A percentile compares a stretch with the other conserved stretches of the same genome.
These are phyloP conservation scores for Muricea muricata DNA, from an alignment of 92 coral and sea anemone species.

Conservation along the genomic window DNA sequence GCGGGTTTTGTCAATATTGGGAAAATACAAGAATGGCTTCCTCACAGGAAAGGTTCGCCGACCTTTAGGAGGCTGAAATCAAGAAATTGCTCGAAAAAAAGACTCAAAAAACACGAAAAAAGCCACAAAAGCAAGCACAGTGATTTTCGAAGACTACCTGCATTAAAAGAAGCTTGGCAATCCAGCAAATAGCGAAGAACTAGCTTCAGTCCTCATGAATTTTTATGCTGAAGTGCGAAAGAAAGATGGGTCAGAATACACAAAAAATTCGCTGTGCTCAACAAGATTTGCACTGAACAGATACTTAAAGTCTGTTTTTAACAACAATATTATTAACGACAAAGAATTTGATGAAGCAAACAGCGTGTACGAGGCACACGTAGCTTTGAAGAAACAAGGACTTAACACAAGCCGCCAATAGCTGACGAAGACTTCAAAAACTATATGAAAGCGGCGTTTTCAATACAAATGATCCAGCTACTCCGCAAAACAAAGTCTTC, in stretches of 20 bases:
- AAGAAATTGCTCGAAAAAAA: slow-evolving; percentile 1
- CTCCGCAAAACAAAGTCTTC: too few species aligned
- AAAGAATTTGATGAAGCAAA: slow-evolving; percentile 60
- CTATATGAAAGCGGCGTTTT: slow-evolving; percentile 53
- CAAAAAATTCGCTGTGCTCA: too few species aligned
- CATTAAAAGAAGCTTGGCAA: slow-evolving; percentile 39
- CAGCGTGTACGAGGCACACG: slow-evolving; percentile 46
- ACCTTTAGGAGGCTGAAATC: too few species aligned
- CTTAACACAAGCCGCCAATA: slow-evolving; percentile 55
- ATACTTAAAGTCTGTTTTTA: not conserved
- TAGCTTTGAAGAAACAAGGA: slow-evolving; percentile 52
- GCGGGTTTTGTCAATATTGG: too few species aligned
- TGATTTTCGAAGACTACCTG: slow-evolving; percentile 40
- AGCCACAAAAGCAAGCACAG: slow-evolving; percentile 31
- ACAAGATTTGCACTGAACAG: not conserved
- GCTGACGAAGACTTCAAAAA: slow-evolving; percentile 49
- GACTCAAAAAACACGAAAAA: slow-evolving; percentile 43
- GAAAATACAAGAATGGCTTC: too few species aligned
- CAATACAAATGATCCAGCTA: slow-evolving; percentile 45
- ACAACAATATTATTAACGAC: slow-evolving; percentile 53
- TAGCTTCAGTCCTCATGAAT: not conserved
- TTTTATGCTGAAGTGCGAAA: too few species aligned
- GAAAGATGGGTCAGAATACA: slow-evolving; percentile 19
- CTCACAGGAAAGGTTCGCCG: too few species aligned
- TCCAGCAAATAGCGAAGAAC: slow-evolving; percentile 38